phyloP scores from a whole-genome alignment of 2,888 invertebrate species.

The Pocota personata region DNA sequence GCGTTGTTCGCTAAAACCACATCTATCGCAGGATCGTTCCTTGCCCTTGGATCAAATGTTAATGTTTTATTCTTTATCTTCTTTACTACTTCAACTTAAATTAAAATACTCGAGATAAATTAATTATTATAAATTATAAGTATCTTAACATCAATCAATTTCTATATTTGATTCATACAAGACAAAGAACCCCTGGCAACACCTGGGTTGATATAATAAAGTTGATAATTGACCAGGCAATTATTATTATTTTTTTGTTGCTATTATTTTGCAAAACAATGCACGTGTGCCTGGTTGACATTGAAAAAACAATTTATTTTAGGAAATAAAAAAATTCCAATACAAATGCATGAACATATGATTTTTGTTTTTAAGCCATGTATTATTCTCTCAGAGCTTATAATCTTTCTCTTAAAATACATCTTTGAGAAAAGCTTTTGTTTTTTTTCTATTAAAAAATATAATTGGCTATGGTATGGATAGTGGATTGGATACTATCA shows the following conservation, averaged over 20 bases:
- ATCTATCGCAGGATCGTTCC: too few relatives aligned
- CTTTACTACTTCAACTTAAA: neutral
- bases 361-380: neutral
- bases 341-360: neutral
- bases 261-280: neutral
- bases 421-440: neutral
- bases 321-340: neutral
- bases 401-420: neutral
- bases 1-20: too few relatives aligned
- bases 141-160: neutral
- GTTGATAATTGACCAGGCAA: neutral
- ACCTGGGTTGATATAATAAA: neutral
- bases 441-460: too few relatives aligned
- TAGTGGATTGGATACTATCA: too few relatives aligned
- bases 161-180: neutral
- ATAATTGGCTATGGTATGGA: too few relatives aligned
- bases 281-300: neutral
- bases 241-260: neutral
- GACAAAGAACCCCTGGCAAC: neutral
- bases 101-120: neutral
- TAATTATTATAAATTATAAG: neutral
- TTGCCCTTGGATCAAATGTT: too few relatives aligned
- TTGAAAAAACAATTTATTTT: neutral
- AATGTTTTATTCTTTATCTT: too few relatives aligned
- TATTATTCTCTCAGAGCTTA: neutral